Conservation (phyloP, 1,140 invertebrate genomes). For the Drosophila mojavensis region DNA sequence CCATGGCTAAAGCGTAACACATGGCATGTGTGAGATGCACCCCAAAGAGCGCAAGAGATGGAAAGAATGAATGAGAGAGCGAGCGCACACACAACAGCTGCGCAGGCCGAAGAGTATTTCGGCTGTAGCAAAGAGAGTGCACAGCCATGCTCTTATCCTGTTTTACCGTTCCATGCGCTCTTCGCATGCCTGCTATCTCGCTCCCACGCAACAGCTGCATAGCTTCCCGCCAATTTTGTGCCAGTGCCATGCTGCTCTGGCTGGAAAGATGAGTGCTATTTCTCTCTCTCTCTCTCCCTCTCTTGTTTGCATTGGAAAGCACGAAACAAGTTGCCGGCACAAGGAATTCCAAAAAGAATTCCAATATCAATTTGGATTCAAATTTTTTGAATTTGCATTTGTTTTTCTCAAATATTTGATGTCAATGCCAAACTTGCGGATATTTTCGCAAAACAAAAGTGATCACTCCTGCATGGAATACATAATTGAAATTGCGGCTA, state of each 20-base stretch:
- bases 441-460: slow-evolving; percentile 33
- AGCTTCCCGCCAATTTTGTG: slow-evolving; percentile 64
- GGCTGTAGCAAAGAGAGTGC: slow-evolving; percentile 17
- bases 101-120: slow-evolving; percentile 13
- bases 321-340: slow-evolving; percentile 37
- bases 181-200: slow-evolving; percentile 38
- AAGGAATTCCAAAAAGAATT: slow-evolving; percentile 21
- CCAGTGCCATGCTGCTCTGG: slow-evolving; percentile 22
- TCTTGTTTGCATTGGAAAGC: slow-evolving; percentile 23
- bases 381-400: slow-evolving; percentile 30
- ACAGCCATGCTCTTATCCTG: slow-evolving; percentile 42
- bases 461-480: slow-evolving; percentile 27
- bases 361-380: slow-evolving; percentile 20
- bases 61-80: slow-evolving; percentile 7
- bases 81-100: slow-evolving; percentile 20
- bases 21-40: slow-evolving; percentile 38
- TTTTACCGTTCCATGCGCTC: slow-evolving; percentile 47
- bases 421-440: slow-evolving; percentile 45
- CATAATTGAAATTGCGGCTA: slow-evolving; percentile 15
- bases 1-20: slow-evolving; percentile 28
- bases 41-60: slow-evolving; percentile 13
- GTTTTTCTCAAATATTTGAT: slow-evolving; percentile 44
- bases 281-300: slow-evolving; percentile 14
- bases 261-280: slow-evolving; percentile 44
- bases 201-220: slow-evolving; percentile 47